Evolutionary conservation across 2,888 invertebrate species (phyloP).

Genomic region (Zaprionus lineosus): DNA sequence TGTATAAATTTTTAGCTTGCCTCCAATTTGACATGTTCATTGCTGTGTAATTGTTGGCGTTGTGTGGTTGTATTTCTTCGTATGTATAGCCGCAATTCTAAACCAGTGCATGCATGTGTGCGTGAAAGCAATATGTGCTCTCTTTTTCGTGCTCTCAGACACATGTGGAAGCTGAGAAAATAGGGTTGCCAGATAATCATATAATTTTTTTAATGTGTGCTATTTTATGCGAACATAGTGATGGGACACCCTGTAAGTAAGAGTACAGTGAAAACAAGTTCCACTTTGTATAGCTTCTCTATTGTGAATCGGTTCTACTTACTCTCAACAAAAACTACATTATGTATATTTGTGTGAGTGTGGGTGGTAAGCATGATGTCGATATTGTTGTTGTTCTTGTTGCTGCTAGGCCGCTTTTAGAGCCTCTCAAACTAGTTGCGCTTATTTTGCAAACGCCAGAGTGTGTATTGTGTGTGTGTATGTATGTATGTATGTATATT

Average conservation of each 20-base stretch:
- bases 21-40: constrained; percentile 58
- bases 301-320: constrained; percentile 22
- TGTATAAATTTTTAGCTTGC: constrained; percentile 67
- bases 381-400: constrained; percentile 37
- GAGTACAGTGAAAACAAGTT: constrained; percentile 40
- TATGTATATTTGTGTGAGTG: too few species aligned
- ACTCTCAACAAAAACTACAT: constrained; percentile 26
- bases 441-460: constrained; percentile 48
- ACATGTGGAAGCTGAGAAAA: constrained; percentile 71
- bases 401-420: constrained; percentile 43
- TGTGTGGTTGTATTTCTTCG: constrained; percentile 31
- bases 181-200: constrained; percentile 51
- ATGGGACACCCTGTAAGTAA: constrained; percentile 40
- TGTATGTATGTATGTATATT: constrained; percentile 5
- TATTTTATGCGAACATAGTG: not conserved
- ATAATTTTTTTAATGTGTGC: constrained; percentile 30
- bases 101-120: constrained; percentile 40
- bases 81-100: constrained; percentile 61
- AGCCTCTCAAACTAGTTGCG: constrained; percentile 71
- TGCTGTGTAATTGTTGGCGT: constrained; percentile 35
- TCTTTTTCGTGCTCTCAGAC: constrained; percentile 48
- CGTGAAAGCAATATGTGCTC: constrained; percentile 39
- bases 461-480: not conserved
- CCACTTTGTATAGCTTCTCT: constrained; percentile 41
- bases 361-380: constrained; percentile 16